These are phyloP conservation scores for Tigriopus californicus DNA, from an alignment of 2,888 invertebrate genomes.

Conservation along the genomic window DNA sequence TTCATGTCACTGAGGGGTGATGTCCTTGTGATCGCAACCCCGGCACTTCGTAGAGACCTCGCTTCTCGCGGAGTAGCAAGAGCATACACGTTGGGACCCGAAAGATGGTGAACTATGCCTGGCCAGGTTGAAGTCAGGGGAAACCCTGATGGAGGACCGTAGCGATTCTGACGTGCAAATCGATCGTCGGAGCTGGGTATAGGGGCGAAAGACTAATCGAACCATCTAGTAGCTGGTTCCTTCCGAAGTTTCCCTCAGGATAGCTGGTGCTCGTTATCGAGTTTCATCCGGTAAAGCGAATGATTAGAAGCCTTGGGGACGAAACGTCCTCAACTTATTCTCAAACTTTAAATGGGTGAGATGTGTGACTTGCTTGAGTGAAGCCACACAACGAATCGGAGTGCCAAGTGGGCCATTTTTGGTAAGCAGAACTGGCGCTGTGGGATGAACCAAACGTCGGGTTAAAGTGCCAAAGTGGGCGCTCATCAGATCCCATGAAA, in stretches of 20 bases:
- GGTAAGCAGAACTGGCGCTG: constrained; percentile 62
- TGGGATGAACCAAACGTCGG: constrained; percentile 53
- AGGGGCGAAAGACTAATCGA: constrained; percentile 47
- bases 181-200: constrained; percentile 55
- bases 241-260: constrained; percentile 56
- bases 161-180: constrained; percentile 60
- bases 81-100: constrained; percentile 49
- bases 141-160: constrained; percentile 50
- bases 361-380: constrained; percentile 26
- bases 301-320: constrained; percentile 50
- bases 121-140: constrained; percentile 46
- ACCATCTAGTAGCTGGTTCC: constrained; percentile 59
- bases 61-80: constrained; percentile 33
- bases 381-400: constrained; percentile 11
- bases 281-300: constrained; percentile 53
- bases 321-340: constrained; percentile 52
- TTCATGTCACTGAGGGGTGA: constrained; percentile 24
- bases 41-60: constrained; percentile 33
- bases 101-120: constrained; percentile 55
- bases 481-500: constrained; percentile 41
- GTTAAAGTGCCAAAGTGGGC: constrained; percentile 45
- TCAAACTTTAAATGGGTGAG: constrained; percentile 58
- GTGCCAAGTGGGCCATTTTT: constrained; percentile 46
- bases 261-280: constrained; percentile 38
- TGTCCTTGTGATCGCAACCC: constrained; percentile 31